These are phyloP conservation scores for Silurus meridionalis DNA, from an alignment of 2,113 vertebrate species.

Conservation along the genomic window DNA sequence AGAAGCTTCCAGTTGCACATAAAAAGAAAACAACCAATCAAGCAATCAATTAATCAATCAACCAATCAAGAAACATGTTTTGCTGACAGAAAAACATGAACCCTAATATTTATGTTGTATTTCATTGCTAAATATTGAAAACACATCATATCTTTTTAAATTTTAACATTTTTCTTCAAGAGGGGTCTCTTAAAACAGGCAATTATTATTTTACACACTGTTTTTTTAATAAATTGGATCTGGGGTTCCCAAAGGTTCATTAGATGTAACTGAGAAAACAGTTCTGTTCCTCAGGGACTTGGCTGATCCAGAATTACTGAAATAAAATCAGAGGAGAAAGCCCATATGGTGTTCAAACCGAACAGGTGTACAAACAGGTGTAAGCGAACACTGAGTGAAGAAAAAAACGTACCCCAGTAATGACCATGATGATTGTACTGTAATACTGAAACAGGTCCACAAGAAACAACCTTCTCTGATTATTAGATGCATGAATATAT, in stretches of 20 bases:
- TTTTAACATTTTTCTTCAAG: neutral
- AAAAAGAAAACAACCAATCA: too few relatives aligned
- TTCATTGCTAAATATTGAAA: too few relatives aligned
- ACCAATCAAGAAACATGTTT: too few relatives aligned
- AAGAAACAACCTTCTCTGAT: neutral
- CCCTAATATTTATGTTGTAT: too few relatives aligned
- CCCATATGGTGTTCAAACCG: constrained; percentile 3
- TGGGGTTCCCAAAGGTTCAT: neutral
- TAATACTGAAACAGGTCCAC: neutral
- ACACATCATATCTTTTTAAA: too few relatives aligned
- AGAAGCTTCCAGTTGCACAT: too few relatives aligned
- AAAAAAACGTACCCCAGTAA: neutral
- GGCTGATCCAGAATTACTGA: neutral
- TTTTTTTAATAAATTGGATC: neutral
- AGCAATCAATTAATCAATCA: too few relatives aligned
- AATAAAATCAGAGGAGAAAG: constrained; percentile 5
- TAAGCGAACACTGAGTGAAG: neutral
- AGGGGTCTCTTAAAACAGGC: neutral
- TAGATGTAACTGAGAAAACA: neutral
- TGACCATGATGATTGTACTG: neutral
- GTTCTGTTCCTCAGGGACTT: neutral
- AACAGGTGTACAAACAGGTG: constrained; percentile 25
- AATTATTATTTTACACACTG: neutral
- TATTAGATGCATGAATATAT: neutral
- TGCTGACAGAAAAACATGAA: too few relatives aligned